These are phyloP conservation scores for Hippocampus zosterae DNA, from an alignment of 2,113 vertebrate genomes.

Conservation along the genomic window DNA sequence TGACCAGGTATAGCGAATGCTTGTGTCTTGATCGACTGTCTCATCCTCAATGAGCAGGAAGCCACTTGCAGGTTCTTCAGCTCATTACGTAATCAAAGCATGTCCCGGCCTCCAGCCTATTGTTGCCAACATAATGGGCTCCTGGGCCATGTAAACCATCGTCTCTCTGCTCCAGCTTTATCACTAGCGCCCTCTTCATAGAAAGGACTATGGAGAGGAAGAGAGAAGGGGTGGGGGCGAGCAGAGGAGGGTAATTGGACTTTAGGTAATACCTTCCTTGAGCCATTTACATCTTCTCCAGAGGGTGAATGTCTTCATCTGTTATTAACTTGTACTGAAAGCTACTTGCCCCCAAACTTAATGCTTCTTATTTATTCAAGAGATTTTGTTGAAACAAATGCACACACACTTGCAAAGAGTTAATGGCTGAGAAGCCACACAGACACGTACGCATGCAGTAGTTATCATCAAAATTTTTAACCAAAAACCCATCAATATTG, in stretches of 20 bases:
- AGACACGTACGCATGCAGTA: neutral
- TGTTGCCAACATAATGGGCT: slow-evolving; percentile 69
- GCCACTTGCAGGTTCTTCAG: slow-evolving; percentile 57
- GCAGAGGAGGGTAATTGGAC: slow-evolving; percentile 45
- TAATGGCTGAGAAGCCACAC: neutral
- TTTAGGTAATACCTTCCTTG: slow-evolving; percentile 57
- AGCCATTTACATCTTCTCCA: slow-evolving; percentile 47
- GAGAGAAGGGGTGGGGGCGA: slow-evolving; percentile 18
- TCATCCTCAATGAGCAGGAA: slow-evolving; percentile 66
- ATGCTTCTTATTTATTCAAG: slow-evolving; percentile 24
- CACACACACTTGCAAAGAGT: slow-evolving; percentile 10
- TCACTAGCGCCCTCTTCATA: slow-evolving; percentile 62
- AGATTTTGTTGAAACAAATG: slow-evolving; percentile 27
- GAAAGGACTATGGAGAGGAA: slow-evolving; percentile 33
- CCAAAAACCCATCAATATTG: neutral
- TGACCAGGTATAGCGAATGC: slow-evolving; percentile 54
- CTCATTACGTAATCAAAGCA: slow-evolving; percentile 66
- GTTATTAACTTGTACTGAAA: slow-evolving; percentile 37
- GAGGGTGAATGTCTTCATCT: slow-evolving; percentile 33
- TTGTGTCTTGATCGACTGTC: slow-evolving; percentile 45
- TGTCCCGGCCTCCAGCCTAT: slow-evolving; percentile 59
- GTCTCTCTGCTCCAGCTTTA: slow-evolving; percentile 61
- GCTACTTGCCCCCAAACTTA: slow-evolving; percentile 34
- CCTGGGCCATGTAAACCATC: slow-evolving; percentile 63
- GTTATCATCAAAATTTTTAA: neutral